Evolutionary conservation across 2,113 vertebrate species (phyloP), one percentile per base, ranked within the genome.

Genomic region (Triplophysa siluroides): DNA sequence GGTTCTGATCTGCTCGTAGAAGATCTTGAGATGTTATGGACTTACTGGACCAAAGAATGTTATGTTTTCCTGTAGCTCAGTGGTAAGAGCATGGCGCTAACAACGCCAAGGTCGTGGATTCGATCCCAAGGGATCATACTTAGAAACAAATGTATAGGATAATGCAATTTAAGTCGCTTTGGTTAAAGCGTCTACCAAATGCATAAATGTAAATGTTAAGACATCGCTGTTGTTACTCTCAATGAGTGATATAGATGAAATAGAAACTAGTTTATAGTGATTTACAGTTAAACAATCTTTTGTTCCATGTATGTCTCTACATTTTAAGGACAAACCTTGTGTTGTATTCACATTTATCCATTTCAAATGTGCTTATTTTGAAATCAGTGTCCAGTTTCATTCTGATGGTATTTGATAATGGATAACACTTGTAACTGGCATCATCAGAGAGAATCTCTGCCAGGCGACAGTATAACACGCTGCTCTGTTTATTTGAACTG

Each of bases 1-100:
- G 3, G 5, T 16, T 14, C 4, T 14, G 50, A 52, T 58, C 9
- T 58, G 52, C 4, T 58, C 7, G n/a, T 58, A 58, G 54, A 21
- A 58, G 8, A 26, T 69, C 18, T 60, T 45, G 64, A 78, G 18
- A 29, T 26, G 21, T 60, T 24, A 18, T 78, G 65, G 29, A 29
- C 26, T 29, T 18, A 7, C 29, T 58, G 56, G 29, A n/a, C 69
- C 73, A 79, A 83, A 56, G 58, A 83, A 89, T 90, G n/a, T n/a
- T n/a, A n/a, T n/a, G n/a, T n/a, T n/a, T n/a, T n/a, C n/a, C n/a
- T n/a, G n/a, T n/a, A n/a, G n/a, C n/a, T n/a, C n/a, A n/a, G n/a
- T n/a, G n/a, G n/a, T n/a, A n/a, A n/a, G n/a, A n/a, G n/a, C n/a
- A n/a, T n/a, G n/a, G n/a, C n/a, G n/a, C n/a, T n/a, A n/a, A n/a